Evolutionary conservation across 2,797 vertebrate species (phyloP), one percentile per base, ranked within the genome.

Genomic region (Lutjanus argentimaculatus): DNA sequence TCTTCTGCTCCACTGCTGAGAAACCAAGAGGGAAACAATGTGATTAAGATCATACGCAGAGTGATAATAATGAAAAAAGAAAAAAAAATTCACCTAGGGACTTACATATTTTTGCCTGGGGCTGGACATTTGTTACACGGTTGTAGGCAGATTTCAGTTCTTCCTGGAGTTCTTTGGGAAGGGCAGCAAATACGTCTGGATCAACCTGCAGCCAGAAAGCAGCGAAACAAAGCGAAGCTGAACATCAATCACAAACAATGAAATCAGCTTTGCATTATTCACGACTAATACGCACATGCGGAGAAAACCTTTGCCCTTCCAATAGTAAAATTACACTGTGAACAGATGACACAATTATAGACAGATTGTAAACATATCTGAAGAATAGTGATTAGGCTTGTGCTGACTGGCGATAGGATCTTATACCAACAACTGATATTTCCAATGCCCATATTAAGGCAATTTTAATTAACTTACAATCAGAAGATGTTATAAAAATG

Each of bases 181-280:
- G 95, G 2, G 97, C 99, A 59, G 97, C 97, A 90, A 99, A 99
- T 79, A 99, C 98, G 8, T 99, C 98, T 0, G 98, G 98, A 91
- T 99, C 98, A 70, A 99, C 98, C 96, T 96, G 87, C 17, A 70
- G 66, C 67, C 65, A 85, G 43, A 84, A 45, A 85, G 2, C 17
- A 0, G 7, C 65, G 46, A 59, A 17, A 67, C 15, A 30, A 17
- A 55, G 55, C 53, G 11, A 63, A 63, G 48, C 49, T 30, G 21
- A 82, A 21, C 7, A 1, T 64, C 58, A 9, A 0, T 56, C 30
- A 17, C 14, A 55, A n/a, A 17, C 14, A 55, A n/a, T 11, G 8
- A 22, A 36, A 21, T 22, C 21, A 61, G 40, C 40, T 40, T 45
- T 48, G 45, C 12, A 43, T n/a, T 42, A n/a, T 25, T 58, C 9